phyloP scores from a whole-genome alignment of 2,113 vertebrate species.

The Serilophus lunatus region DNA sequence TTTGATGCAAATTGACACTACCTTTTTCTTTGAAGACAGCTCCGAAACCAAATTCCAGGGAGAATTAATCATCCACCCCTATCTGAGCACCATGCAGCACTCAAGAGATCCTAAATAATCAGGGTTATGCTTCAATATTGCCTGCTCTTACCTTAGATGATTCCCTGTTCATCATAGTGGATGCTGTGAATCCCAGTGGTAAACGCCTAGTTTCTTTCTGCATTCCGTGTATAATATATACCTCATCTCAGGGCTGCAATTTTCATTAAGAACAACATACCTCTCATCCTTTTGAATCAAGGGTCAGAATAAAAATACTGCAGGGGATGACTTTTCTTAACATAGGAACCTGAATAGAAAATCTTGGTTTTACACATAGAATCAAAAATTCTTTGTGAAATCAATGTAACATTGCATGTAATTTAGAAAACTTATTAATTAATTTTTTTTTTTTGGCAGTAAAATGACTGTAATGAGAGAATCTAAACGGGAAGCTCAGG shows the following conservation, averaged over 20 bases:
- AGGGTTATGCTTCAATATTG: not conserved
- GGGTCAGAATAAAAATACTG: not conserved
- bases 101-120: not conserved
- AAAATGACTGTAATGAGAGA: not conserved
- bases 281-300: not conserved
- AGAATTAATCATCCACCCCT: not conserved
- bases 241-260: not conserved
- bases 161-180: rapidly evolving
- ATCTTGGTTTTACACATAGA: not conserved
- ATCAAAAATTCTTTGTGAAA: not conserved
- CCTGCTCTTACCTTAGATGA: not conserved
- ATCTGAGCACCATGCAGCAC: not conserved
- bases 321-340: not conserved
- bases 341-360: not conserved
- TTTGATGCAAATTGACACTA: not conserved
- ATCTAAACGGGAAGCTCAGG: not conserved
- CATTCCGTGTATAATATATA: not conserved
- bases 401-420: rapidly evolving
- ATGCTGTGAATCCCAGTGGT: not conserved
- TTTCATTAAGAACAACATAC: not conserved
- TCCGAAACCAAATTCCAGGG: not conserved
- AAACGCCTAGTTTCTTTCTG: not conserved
- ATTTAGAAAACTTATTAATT: not conserved
- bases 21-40: not conserved
- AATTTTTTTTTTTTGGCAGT: not conserved